Evolutionary conservation across 2,113 vertebrate genomes (phyloP), one percentile per base, ranked within the genome.

Genomic region (Oryctolagus cuniculus): DNA sequence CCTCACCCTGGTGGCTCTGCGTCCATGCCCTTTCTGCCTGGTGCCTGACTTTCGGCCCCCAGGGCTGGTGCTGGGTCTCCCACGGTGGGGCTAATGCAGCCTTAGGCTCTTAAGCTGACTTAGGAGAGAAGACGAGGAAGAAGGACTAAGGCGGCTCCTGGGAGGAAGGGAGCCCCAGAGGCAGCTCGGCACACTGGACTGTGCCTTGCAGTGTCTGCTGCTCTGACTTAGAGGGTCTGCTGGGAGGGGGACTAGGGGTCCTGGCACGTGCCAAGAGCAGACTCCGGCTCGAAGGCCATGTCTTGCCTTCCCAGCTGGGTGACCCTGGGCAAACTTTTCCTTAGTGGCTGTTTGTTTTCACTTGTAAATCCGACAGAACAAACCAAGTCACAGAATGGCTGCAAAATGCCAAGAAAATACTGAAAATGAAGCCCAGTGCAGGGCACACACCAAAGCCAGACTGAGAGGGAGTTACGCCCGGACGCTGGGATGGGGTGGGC

Each of bases 311-410:
- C 92, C 38, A 29, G 31, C 66, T 31, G 70, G 70, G 21, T n/a
- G 80, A 75, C 77, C 61, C 53, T 24, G 38, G 55, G 69, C 25
- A 31, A 72, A 63, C 6, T 15, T 58, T 25, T 90, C 70, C 63
- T 29, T 53, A 44, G 53, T 74, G 22, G 58, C 70, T 69, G 53
- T 44, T 49, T 94, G 53, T 22, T 53, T 91, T 91, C 66, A 34
- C 82, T 70, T 58, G 61, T 24, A 21, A 80, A 85, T 84, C 49
- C 74, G 90, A 70, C 44, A 24, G 91, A 84, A 87, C 38, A 75
- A 66, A 44, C 38, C 79, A 82, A 58, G 31, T 74, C 63, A 24
- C 21, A 4, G 63, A 22, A 77, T 90, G 25, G 31, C n/a, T 72
- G 61, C 80, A 83, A 78, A 77, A 38, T 67, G 81, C 29, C 79